Evolutionary conservation across 2,888 invertebrate species (phyloP), one percentile per base, ranked within the genome.

Genomic region (Mesodorylaimus sp.): DNA sequence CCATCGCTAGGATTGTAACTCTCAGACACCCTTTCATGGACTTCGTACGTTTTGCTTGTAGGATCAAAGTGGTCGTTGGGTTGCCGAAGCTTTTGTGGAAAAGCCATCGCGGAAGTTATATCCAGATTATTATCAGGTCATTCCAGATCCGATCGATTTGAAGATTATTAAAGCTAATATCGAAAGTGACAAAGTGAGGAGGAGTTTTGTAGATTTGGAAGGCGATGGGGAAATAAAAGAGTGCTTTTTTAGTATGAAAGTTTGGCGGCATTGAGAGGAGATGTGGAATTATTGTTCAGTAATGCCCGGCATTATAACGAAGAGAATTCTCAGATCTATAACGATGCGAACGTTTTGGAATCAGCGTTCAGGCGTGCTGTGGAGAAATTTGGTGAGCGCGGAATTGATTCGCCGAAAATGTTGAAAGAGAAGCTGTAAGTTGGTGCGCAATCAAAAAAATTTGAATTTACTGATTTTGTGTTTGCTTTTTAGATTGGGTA

Each of bases 241-340:
- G 27, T 19, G 19, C 28, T 25, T 21, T 56, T 59, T 46, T 52
- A 61, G 59, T 64, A 65, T 51, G 52, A 53, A 1, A 52, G 52
- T 13, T 59, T 59, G 25, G 53, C 50, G 19, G 56, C 59, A 7
- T 52, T 62, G 53, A 47, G 58, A 29, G 52, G 51, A 7, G 65
- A 65, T 47, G 50, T 62, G 36, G 48, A 54, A 56, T 73, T 89
- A n/a, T 91, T 97, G 91, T 95, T 97, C 69, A 78, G 80, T 51
- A 97, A 97, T 70, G 95, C 95, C 62, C 81, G 89, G 0, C 83
- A 84, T 58, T 97, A 87, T 69, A 97, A 97, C 66, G 93, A 95
- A 68, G 85, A 91, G 68, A 82, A 84, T 10, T 95, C 93, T 0
- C 79, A 82, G 66, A 89, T 97, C 57, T 91, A 86, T 50, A 50